phyloP scores from a whole-genome alignment of 2,113 vertebrate species.

The Nothoprocta perdicaria region DNA sequence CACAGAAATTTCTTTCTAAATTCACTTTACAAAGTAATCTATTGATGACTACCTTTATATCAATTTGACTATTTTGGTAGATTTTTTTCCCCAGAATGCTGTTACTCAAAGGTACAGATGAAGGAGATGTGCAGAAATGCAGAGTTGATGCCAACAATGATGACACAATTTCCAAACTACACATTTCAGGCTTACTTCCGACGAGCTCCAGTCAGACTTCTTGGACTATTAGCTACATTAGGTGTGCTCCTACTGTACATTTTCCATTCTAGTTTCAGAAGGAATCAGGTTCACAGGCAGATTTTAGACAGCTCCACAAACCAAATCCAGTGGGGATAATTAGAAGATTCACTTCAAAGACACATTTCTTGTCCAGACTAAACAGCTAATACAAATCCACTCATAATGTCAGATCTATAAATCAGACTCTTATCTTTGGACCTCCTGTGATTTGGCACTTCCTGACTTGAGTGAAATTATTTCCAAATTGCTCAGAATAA shows the following conservation, averaged over 20 bases:
- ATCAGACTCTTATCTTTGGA: background rate
- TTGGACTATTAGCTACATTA: background rate
- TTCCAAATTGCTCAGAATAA: background rate
- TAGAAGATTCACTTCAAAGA: background rate
- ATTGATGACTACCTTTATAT: background rate
- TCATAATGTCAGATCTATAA: background rate
- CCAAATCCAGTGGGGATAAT: background rate
- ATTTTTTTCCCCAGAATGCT: background rate
- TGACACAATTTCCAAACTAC: background rate
- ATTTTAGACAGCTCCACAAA: background rate
- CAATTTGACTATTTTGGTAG: background rate
- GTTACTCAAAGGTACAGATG: background rate
- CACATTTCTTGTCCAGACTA: background rate
- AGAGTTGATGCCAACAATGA: no score
- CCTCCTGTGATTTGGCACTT: background rate
- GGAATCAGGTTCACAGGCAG: background rate
- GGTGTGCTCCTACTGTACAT: background rate
- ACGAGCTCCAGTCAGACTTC: background rate
- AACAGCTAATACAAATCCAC: background rate
- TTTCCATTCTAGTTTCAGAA: background rate
- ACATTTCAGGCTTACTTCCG: background rate
- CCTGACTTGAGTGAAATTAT: background rate
- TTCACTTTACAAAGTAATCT: background rate
- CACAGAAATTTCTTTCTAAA: background rate
- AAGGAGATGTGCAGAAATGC: background rate